Base-by-base conservation (phyloP, 2,113 vertebrate species). In the Pterophyllum scalare region DNA sequence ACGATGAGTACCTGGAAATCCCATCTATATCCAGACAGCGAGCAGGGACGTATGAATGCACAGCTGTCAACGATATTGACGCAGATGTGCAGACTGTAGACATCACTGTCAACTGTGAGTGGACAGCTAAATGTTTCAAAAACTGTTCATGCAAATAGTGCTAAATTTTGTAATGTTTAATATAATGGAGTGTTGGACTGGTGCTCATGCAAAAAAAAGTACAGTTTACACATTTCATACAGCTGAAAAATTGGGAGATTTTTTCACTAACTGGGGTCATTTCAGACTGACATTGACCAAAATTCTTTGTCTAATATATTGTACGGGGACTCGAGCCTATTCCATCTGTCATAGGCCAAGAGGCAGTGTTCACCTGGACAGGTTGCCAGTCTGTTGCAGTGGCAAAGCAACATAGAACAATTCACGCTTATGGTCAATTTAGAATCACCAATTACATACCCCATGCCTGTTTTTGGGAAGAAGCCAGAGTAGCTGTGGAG, bases 91-190 rank as follows among this genome's bases (percentile, higher is more conserved):
- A 97, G 91, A 97, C 97, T 70, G 96, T 99, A 40, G 97, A 97
- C 95, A 96, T 99, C 93, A 97, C 96, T 1, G 98, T 99, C 86
- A 99, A 99, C 96, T 99, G 98, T 99, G 92, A 99, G 98, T 84
- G 5, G 19, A 49, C 67, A 33, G 26, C 67, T 54, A 72, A 54
- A 72, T 54, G 46, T 72, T 72, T 72, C 26, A 31, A 52, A 52
- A 31, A 31, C 14, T 7, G 7, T 33, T 72, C 26, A 72, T 17
- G 31, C 3, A 72, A 54, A 72, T 0, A 10, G 17, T 72, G 12
- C 26, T 70, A 28, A 49, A 49, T 70, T 70, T 24, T 26, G 40
- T 72, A 31, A 52, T 31, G 15, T 49, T 6, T 49, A 49, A 49
- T 17, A 17, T 15, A 3, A 17, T 6, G 2, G 46, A 49, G 5